Evolutionary conservation across 2,797 vertebrate genomes (phyloP).

Genomic region (Otolemur crassicaudatus): DNA sequence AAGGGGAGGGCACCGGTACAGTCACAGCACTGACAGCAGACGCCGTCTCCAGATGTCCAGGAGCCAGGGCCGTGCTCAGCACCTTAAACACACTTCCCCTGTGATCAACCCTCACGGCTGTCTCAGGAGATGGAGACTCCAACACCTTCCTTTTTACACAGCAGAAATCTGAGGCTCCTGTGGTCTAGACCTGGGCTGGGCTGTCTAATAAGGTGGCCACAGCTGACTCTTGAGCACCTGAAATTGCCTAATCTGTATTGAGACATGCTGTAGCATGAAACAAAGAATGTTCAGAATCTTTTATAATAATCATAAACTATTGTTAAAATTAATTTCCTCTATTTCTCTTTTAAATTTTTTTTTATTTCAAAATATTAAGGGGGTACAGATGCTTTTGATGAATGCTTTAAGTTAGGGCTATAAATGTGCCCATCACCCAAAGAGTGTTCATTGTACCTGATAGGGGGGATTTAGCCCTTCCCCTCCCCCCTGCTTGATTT

Average conservation of each 20-base stretch:
- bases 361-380: no score
- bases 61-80: no score
- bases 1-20: not conserved
- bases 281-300: not conserved
- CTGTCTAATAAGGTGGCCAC: no score
- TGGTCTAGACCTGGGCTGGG: not conserved
- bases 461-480: no score
- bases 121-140: not conserved
- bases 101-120: not conserved
- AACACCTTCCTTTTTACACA: not conserved
- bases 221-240: not conserved
- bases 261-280: not conserved
- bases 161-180: not conserved
- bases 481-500: no score
- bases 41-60: rapidly evolving
- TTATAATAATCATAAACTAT: not conserved
- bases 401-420: no score
- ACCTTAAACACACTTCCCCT: not conserved
- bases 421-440: no score
- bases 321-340: not conserved
- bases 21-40: not conserved
- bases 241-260: not conserved
- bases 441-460: no score
- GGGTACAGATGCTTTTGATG: no score
- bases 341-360: not conserved